A percentile compares a stretch with the other conserved stretches of the same genome.
Conservation (phyloP, 2,113 vertebrate species). For the Misgurnus mizolepis region DNA sequence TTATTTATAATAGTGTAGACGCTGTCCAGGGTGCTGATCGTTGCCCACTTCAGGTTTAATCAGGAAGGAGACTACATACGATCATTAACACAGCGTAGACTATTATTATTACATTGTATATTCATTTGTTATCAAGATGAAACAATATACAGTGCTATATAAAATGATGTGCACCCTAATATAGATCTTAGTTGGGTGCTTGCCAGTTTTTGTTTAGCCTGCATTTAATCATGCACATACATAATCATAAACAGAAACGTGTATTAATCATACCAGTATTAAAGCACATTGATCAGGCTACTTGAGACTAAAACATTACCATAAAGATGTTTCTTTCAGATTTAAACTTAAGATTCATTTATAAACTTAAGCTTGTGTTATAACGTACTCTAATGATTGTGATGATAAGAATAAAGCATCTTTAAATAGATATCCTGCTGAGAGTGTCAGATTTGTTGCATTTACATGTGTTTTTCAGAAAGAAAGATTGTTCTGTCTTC, state of each 20-base stretch:
- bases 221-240: not conserved
- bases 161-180: not conserved
- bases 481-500: not conserved
- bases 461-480: too few species aligned
- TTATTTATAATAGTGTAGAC: not conserved
- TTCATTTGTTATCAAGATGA: slow-evolving; percentile 1
- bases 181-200: not conserved
- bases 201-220: not conserved
- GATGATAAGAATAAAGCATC: slow-evolving; percentile 40
- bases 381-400: slow-evolving; percentile 15
- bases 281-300: not conserved
- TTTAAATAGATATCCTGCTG: slow-evolving; percentile 16
- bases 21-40: slow-evolving; percentile 54
- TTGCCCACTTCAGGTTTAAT: not conserved
- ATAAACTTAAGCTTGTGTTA: not conserved
- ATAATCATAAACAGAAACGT: not conserved
- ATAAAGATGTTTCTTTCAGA: slow-evolving; percentile 1
- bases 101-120: not conserved
- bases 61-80: not conserved
- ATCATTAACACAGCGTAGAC: not conserved
- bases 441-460: not conserved
- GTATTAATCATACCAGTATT: not conserved
- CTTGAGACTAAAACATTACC: not conserved
- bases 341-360: slow-evolving; percentile 25
- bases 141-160: not conserved